A percentile compares a stretch with the other conserved stretches of the same genome.
Conservation (phyloP, 2,888 invertebrate species). For the Papilio elwesi region DNA sequence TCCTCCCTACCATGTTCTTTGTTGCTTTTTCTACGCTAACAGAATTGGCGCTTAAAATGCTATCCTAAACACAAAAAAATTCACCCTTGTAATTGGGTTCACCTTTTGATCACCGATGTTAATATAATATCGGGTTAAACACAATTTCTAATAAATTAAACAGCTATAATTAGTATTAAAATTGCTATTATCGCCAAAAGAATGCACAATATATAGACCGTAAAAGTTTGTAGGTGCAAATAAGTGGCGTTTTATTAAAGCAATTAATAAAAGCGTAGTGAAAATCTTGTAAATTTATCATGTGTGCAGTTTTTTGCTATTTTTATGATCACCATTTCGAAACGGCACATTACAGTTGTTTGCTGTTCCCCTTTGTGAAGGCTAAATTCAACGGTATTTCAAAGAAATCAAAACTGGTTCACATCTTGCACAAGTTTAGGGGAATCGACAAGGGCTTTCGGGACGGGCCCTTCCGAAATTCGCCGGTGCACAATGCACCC, state of each 20-base stretch:
- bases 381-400: conserved; percentile 68
- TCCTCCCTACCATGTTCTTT: not conserved
- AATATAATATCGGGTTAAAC: not conserved
- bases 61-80: not conserved
- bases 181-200: not conserved
- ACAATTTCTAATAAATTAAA: not conserved
- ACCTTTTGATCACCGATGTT: conserved; percentile 14
- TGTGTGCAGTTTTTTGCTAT: not conserved
- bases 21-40: not conserved
- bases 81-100: conserved; percentile 6
- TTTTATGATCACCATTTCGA: conserved; percentile 27
- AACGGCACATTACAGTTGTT: conserved; percentile 30
- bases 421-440: conserved; percentile 83
- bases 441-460: conserved; percentile 78
- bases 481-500: conserved; percentile 84
- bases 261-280: not conserved
- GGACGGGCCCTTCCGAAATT: conserved; percentile 82
- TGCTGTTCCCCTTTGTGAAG: conserved; percentile 58
- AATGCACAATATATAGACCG: not conserved
- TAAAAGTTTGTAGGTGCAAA: not conserved
- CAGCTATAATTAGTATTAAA: not conserved
- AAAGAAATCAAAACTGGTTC: conserved; percentile 83
- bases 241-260: not conserved
- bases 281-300: conserved; percentile 7
- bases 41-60: too few relatives aligned